Base-by-base conservation (phyloP, 1,140 invertebrate species). In the Conus betulinus region DNA sequence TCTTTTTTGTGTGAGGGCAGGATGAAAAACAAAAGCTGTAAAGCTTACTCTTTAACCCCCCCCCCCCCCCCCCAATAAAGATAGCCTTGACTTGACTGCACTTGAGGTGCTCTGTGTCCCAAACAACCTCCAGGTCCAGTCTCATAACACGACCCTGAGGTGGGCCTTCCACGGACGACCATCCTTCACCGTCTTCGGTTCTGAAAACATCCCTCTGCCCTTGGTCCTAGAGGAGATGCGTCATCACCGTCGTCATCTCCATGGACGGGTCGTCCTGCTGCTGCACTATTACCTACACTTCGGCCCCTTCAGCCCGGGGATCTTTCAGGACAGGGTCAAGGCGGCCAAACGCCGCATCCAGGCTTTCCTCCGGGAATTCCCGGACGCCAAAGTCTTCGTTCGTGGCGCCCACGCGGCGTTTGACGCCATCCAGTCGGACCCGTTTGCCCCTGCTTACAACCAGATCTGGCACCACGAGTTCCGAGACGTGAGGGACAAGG, bases 281-380 rank as follows among this genome's bases (percentile, higher is more conserved):
- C 39, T 87, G 25, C 85, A 87, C 85, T 87, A 87, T 74, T 87
- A n/a, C 71, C 63, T 87, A 20, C 85, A 87, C 74, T 74, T 87
- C 51, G 10, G 63, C 53, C 71, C 57, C 85, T 79, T 51, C 27
- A 17, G n/a, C 6, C 71, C 51, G 5, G 67, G 39, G 20, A 23
- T 57, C 5, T 87, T 79, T 39, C 71, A 6, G 25, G 67, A 71
- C 15, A n/a, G 51, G 39, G 78, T 88, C 27, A 25, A 39, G n/a
- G 60, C 6, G 20, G 57, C 82, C 15, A n/a, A 27, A 6, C 52
- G 53, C 51, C 27, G 57, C 63, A 27, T 88, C 20, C 39, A 74
- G 81, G 17, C 11, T 11, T 76, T 88, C n/a, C 81, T 88, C 23
- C 60, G 60, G 79, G 25, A 52, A 25, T 52, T 82, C 23, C 57